Base-by-base conservation (phyloP, 2,797 vertebrate species). In the Molothrus ater region DNA sequence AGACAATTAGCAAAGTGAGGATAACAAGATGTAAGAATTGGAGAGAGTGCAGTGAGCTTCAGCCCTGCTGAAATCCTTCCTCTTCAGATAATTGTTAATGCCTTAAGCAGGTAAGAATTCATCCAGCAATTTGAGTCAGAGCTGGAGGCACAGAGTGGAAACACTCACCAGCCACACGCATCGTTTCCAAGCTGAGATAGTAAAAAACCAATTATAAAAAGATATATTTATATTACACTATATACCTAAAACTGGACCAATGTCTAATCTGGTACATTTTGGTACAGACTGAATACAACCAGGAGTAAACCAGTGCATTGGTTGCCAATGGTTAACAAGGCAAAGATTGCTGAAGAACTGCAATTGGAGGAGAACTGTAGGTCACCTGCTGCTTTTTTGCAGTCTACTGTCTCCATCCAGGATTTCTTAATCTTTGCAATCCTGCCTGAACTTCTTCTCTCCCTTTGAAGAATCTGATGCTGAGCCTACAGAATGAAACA, bases 1-100 rank as follows among this genome's bases (percentile, higher is more conserved):
- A 91, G 87, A 87, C 91, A 95, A 83, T 80, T 61, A 93, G 57
- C 43, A 20, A 84, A 68, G 53, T 48, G 68, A 88, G 21, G 53
- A 73, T 63, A 88, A 79, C 63, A 80, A 88, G 71, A 93, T 43
- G 9, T 13, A 86, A 71, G 72, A 68, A 64, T 60, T 3, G 1
- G 56, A 84, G 26, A 47, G 26, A 83, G 43, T 6, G 59, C 51
- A 70, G 51, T 11, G 38, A 82, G 54, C 60, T 66, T 64, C 32
- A 88, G 65, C 76, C 22, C 25, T 51, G 51, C 63, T 87, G 61
- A 90, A 93, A 88, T 45, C 54, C 15, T 93, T 76, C 51, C 42
- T 70, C 53, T 43, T 34, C 5, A 4, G 24, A 40, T 24, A 26
- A 91, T 32, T 48, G 20, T 60, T 74, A 73, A 76, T 38, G 59